Conservation (phyloP, 1,140 invertebrate genomes). For the Macrobrachium nipponense region DNA sequence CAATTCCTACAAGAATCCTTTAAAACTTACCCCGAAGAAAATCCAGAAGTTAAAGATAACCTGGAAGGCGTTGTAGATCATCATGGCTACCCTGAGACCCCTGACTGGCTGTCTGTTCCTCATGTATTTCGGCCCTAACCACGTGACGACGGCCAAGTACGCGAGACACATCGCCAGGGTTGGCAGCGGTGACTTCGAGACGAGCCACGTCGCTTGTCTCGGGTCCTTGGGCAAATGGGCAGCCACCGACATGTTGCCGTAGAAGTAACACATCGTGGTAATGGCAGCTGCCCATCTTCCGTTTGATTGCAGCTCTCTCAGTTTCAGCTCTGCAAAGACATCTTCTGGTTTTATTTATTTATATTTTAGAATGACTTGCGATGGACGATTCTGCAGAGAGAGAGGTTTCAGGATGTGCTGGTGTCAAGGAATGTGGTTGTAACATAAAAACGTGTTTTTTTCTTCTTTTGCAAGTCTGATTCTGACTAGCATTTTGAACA, state of each 20-base stretch:
- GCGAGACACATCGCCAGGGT: conserved; percentile 31
- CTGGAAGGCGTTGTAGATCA: conserved; percentile 59
- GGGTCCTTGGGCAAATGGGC: conserved; percentile 39
- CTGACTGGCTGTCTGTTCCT: conserved; percentile 37
- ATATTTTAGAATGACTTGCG: background rate
- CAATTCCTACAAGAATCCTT: background rate
- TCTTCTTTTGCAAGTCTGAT: too few species aligned
- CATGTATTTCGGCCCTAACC: conserved; percentile 52
- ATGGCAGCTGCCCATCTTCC: conserved; percentile 18
- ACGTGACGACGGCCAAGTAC: conserved; percentile 52
- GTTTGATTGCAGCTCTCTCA: conserved; percentile 10
- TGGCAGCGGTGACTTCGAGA: conserved; percentile 37
- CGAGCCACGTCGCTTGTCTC: conserved; percentile 40
- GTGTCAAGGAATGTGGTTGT: too few species aligned
- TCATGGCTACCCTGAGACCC: conserved; percentile 46
- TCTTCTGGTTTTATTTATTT: background rate
- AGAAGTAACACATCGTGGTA: conserved; percentile 43
- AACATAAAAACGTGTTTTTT: too few species aligned
- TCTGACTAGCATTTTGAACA: too few species aligned
- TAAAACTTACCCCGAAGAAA: conserved; percentile 50
- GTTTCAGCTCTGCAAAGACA: background rate
- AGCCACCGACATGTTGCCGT: conserved; percentile 41
- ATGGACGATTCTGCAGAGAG: background rate
- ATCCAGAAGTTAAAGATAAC: conserved; percentile 49
- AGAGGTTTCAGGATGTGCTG: background rate